Base-by-base conservation (phyloP, 2,797 vertebrate species). In the Cephalopachus bancanus region DNA sequence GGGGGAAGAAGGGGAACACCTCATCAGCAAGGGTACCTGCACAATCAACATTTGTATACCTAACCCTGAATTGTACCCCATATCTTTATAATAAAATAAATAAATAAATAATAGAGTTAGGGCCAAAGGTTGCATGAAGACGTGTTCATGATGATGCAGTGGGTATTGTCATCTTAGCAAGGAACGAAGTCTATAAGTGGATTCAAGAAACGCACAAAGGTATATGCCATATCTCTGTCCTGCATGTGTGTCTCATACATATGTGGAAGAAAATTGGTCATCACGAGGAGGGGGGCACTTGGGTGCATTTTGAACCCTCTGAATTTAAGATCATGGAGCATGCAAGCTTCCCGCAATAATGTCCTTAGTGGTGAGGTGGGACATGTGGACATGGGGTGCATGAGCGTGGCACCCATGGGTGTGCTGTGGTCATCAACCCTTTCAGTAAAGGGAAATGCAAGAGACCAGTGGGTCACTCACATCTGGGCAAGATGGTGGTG, bases 311-410 rank as follows among this genome's bases (percentile, higher is more conserved):
- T 51, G 85, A 64, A 76, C 10, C 65, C 90, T 84, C 53, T 22
- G 67, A 76, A 59, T 72, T 69, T 44, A 60, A 20, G 5, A 72
- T n/a, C 59, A 64, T 16, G 3, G 33, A n/a, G 62, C 20, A 72
- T 3, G 37, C 60, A 1, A 12, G 14, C 19, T 60, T 94, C 51
- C 11, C 1, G 22, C 16, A n/a, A 15, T 51, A 16, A 4, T 15
- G 80, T 28, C 91, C 53, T 71, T 81, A 89, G 55, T 57, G 49
- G 14, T 8, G 0, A 57, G 60, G 20, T 33, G 37, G 37, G 62
- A 20, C 2, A 10, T 10, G 19, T 1, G 0, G 15, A 44, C 0
- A 1, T 30, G 19, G 71, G 11, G 15, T 2, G 59, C 19, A 28
- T n/a, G 53, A 86, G 26, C 15, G n/a, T 59, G 74, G 64, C 4